phyloP scores from a whole-genome alignment of 2,113 vertebrate species.

The Falco punctatus region DNA sequence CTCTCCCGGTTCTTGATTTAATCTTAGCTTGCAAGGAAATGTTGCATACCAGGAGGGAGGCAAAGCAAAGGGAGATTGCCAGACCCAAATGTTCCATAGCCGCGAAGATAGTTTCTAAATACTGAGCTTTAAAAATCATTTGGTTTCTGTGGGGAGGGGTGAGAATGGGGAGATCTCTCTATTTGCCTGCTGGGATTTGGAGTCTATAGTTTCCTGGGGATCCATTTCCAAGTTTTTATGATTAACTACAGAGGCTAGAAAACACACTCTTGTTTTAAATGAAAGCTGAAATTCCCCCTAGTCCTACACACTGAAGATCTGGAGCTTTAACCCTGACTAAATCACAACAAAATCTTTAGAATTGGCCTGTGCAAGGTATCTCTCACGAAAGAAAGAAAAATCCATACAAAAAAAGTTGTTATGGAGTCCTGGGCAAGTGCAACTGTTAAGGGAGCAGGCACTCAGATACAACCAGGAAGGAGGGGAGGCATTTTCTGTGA shows the following conservation, averaged over 20 bases:
- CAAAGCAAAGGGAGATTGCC: not conserved
- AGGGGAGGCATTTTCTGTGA: conserved; percentile 16
- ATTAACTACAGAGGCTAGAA: not conserved
- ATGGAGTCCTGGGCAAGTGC: not conserved
- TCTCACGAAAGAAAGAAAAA: conserved; percentile 28
- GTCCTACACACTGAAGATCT: not conserved
- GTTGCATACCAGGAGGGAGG: not conserved
- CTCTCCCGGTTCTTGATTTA: not conserved
- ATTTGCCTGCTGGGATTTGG: not conserved
- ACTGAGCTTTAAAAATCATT: conserved; percentile 41
- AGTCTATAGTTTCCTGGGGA: not conserved
- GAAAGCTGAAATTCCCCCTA: conserved; percentile 24
- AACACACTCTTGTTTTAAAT: not conserved
- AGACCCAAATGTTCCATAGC: not conserved
- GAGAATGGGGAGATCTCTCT: not conserved
- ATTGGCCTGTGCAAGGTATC: not conserved
- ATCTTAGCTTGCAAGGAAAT: not conserved
- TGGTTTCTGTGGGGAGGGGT: not conserved
- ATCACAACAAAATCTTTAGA: conserved; percentile 2
- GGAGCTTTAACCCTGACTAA: conserved; percentile 41
- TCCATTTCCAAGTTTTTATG: conserved; percentile 25
- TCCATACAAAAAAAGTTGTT: conserved; percentile 13
- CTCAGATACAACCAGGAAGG: not conserved
- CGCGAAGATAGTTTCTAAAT: not conserved
- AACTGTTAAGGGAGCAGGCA: conserved; percentile 7